phyloP scores from a whole-genome alignment of 2,113 vertebrate species.

The Myanophis thanlyinensis region DNA sequence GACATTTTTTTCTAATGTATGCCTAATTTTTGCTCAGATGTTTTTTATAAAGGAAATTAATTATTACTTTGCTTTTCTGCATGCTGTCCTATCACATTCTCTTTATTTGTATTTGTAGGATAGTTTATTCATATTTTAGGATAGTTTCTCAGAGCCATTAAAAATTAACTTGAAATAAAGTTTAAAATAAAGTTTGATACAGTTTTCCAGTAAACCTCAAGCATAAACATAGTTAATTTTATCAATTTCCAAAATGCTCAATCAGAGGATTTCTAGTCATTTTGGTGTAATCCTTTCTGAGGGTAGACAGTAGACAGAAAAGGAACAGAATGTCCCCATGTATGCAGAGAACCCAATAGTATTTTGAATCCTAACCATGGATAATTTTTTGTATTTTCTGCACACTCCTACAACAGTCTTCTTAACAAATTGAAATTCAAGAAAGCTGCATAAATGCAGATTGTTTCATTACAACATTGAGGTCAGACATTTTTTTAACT shows the following conservation, averaged over 20 bases:
- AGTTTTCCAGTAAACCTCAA: neutral
- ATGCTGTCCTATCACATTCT: neutral
- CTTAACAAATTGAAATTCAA: slow-evolving; percentile 4
- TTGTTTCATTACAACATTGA: neutral
- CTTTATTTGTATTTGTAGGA: neutral
- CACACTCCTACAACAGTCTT: neutral
- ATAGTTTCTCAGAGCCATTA: neutral
- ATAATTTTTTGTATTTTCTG: neutral
- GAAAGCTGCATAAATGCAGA: neutral
- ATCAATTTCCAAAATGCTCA: neutral
- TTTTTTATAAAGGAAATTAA: neutral
- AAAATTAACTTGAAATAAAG: neutral
- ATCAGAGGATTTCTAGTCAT: neutral
- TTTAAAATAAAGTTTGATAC: neutral
- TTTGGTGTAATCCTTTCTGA: neutral
- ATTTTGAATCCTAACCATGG: neutral
- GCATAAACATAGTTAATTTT: neutral
- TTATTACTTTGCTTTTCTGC: neutral
- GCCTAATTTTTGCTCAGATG: neutral
- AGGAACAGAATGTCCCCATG: neutral
- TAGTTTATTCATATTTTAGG: no score
- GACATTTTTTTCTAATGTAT: neutral
- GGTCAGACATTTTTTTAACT: neutral
- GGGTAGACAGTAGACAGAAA: neutral
- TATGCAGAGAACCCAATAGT: neutral